Base-by-base conservation (phyloP, 2,888 invertebrate species). In the Adineta ricciae region DNA sequence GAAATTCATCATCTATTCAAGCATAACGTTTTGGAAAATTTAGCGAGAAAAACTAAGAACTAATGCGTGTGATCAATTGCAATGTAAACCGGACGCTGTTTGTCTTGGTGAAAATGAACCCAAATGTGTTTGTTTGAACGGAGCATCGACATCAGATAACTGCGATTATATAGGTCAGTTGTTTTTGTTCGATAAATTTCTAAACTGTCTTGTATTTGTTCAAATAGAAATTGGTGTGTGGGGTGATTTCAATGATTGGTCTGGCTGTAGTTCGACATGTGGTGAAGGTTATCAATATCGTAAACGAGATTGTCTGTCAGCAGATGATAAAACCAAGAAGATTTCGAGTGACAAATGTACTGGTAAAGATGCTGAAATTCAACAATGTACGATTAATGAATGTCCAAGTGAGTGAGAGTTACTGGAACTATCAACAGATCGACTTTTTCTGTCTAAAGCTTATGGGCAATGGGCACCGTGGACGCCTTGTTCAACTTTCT, bases 231-330 rank as follows among this genome's bases (percentile, higher is more conserved):
- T 19, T 32, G 64, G 64, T 64, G 14, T 3, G 32, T 64, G 64
- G 64, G 32, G 16, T 5, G 64, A 64, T 36, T 64, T 32, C 19
- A 64, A 32, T 32, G 64, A 64, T 32, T 85, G 85, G 85, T 82
- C 84, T n/a, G 21, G 27, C 24, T 85, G 85, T 41, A 50, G 72
- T 16, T 46, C 24, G 36, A 56, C 78, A 54, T 85, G 85, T 82
- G 85, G 85, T 8, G 72, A 50, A 52, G 85, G 85, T 16, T 46
- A 54, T 52, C 49, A 49, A 24, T 52, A 9, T 27, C 46, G 85
- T 84, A 83, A 38, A 16, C 41, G 85, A 36, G 78, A 78, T 3
- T 41, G 78, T 73, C 24, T 32, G 54, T 78, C 72, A 84, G 38
- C 27, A 50, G 50, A 49, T 24, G 46, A 19, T 83, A 73, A 5